Evolutionary conservation across 2,113 vertebrate genomes (phyloP).

Genomic region (Melanotaenia duboulayi): DNA sequence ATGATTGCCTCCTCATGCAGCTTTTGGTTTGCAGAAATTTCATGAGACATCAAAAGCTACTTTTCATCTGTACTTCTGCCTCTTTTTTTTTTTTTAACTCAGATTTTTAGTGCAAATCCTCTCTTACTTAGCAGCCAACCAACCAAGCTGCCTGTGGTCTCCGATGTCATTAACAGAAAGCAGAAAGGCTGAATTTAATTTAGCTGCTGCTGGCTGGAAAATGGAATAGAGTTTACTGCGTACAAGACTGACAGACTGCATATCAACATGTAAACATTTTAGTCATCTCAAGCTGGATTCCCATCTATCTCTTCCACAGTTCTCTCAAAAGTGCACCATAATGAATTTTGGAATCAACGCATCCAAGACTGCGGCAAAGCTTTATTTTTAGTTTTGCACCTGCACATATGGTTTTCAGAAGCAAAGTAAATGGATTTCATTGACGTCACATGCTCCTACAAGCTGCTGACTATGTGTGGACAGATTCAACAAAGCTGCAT

Average conservation of each 20-base stretch:
- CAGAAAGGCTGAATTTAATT: conserved; percentile 62
- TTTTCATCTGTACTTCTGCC: conserved; percentile 50
- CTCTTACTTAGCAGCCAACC: conserved; percentile 3
- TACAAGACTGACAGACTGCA: conserved; percentile 3
- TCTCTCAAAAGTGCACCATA: background rate
- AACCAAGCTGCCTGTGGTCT: conserved; percentile 54
- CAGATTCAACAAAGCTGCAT: conserved; percentile 45
- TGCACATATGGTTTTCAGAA: conserved; percentile 7
- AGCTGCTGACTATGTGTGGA: conserved; percentile 30
- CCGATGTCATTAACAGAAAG: conserved; percentile 53
- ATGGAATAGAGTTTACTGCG: conserved; percentile 28
- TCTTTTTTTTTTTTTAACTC: conserved; percentile 2
- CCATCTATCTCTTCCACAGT: background rate
- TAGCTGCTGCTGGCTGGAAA: conserved; percentile 55
- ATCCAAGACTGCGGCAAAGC: conserved; percentile 14
- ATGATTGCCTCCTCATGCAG: conserved; percentile 49
- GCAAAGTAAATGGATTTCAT: conserved; percentile 18
- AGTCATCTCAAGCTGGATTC: background rate
- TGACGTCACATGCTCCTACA: conserved; percentile 18
- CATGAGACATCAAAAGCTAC: conserved; percentile 52
- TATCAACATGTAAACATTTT: conserved; percentile 21
- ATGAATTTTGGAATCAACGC: background rate
- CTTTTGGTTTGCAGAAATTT: conserved; percentile 44
- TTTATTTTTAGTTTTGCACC: conserved; percentile 23
- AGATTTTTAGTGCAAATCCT: conserved; percentile 38